phyloP scores from a whole-genome alignment of 1,140 invertebrate species.

The Aphidius ervi region DNA sequence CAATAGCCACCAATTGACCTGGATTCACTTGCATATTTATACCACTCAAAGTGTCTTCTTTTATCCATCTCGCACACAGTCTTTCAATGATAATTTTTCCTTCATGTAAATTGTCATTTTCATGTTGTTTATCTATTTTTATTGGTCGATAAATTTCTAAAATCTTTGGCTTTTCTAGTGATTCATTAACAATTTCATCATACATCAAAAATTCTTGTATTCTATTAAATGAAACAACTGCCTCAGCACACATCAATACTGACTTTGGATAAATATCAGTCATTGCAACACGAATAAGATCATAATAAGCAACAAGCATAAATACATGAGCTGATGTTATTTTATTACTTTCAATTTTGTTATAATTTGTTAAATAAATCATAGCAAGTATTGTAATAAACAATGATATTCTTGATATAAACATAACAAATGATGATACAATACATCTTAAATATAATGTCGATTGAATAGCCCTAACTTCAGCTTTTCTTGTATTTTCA shows the following conservation, averaged over 20 bases:
- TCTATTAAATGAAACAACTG: slow-evolving; percentile 64
- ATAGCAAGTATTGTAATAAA: slow-evolving; percentile 75
- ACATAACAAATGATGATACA: slow-evolving; percentile 64
- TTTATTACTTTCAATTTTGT: background rate
- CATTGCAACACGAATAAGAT: slow-evolving; percentile 66
- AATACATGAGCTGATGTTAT: slow-evolving; percentile 71
- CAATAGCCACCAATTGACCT: slow-evolving; percentile 65
- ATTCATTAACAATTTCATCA: slow-evolving; percentile 50
- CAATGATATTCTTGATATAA: slow-evolving; percentile 73
- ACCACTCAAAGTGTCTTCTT: slow-evolving; percentile 67
- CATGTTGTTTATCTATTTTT: slow-evolving; percentile 36
- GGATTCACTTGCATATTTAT: slow-evolving; percentile 60
- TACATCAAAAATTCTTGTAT: slow-evolving; percentile 63
- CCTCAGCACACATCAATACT: slow-evolving; percentile 55
- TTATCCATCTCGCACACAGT: slow-evolving; percentile 53
- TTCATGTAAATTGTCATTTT: slow-evolving; percentile 41
- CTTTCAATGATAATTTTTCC: slow-evolving; percentile 53
- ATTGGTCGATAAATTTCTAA: slow-evolving; percentile 23
- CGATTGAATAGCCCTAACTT: slow-evolving; percentile 64
- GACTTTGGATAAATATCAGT: slow-evolving; percentile 69
- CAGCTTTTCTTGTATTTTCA: slow-evolving; percentile 54
- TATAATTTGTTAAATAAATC: slow-evolving; percentile 49
- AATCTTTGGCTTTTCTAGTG: slow-evolving; percentile 1
- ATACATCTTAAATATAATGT: slow-evolving; percentile 66
- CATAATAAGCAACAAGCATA: slow-evolving; percentile 70